Base-by-base conservation (phyloP, 2,113 vertebrate species). In the Mustela nigripes region DNA sequence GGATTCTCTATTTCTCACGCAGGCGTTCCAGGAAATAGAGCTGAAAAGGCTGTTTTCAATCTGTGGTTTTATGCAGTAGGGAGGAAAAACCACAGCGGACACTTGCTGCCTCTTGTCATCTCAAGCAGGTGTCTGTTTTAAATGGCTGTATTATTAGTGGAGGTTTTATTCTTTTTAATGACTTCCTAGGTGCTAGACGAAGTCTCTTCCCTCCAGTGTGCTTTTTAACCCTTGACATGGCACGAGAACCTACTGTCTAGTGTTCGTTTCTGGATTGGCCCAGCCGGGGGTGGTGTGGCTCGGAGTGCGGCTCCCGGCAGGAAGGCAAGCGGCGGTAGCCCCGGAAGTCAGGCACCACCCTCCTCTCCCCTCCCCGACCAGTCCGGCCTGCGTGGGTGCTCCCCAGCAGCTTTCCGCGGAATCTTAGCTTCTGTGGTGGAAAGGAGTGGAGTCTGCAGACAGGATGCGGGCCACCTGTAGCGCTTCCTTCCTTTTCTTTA, bases 311-410 rank as follows among this genome's bases (percentile, higher is more conserved):
- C 53, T 71, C 45, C 3, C 1, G 22, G 36, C 42, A 58, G 56
- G 63, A 33, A 16, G 42, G 39, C 79, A 21, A 11, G 19, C 0
- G 33, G 62, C 0, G 5, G 60, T 0, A 48, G 62, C 39, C 36
- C 26, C 5, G 33, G n/a, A 78, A 24, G 2, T 18, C 4, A 45
- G 58, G 45, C 5, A 4, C 33, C 1, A 2, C 48, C 48, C 21
- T 11, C 45, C 28, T 8, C 26, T 33, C 56, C 78, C 21, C 14
- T 60, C 56, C 48, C 39, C 8, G 28, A 19, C 81, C 7, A 3
- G 36, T 12, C 56, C 0, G 0, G 33, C 11, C 1, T 5, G 7
- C 22, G 42, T 3, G 33, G 63, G 19, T 1, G 2, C 82, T 62
- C 39, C 28, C 62, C 53, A 15, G 83, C 15, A 2, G 4, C 31